Evolutionary conservation across 2,888 invertebrate species (phyloP).

Genomic region (Trachelus troglodyta): DNA sequence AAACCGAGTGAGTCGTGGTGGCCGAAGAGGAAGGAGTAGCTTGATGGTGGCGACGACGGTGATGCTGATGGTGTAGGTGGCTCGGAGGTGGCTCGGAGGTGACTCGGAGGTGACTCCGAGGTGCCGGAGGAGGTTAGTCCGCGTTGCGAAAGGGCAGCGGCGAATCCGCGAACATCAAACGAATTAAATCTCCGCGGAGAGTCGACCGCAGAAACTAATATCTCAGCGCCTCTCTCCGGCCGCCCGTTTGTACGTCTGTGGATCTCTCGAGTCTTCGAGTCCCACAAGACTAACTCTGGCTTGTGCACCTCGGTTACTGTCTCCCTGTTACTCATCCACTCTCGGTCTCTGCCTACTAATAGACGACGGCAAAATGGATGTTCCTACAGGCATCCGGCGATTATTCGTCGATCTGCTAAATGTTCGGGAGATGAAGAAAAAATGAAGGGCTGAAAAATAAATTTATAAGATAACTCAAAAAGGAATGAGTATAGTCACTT

Average conservation of each 20-base stretch:
- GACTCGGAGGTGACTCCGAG: neutral
- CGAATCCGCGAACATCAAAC: constrained; percentile 66
- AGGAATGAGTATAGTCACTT: neutral
- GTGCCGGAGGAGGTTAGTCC: constrained; percentile 1
- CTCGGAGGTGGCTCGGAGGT: neutral
- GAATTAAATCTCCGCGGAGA: constrained; percentile 65
- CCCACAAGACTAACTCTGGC: neutral
- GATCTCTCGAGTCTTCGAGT: constrained; percentile 19
- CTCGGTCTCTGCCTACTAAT: constrained; percentile 33
- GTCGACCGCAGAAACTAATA: constrained; percentile 66
- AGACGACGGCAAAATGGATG: constrained; percentile 39
- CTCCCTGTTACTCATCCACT: neutral
- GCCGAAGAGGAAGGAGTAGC: neutral
- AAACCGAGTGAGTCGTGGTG: neutral
- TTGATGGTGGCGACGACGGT: neutral
- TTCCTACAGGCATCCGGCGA: constrained; percentile 15
- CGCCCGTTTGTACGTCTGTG: constrained; percentile 34
- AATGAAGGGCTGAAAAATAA: neutral
- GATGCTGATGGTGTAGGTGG: neutral
- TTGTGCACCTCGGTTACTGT: neutral
- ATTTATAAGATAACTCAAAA: neutral
- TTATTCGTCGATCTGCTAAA: neutral
- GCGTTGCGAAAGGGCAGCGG: constrained; percentile 47
- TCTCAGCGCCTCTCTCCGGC: constrained; percentile 50
- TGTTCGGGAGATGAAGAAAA: neutral